Evolutionary conservation across 2,797 vertebrate species (phyloP).

Genomic region (Schizopygopsis malacanthus): DNA sequence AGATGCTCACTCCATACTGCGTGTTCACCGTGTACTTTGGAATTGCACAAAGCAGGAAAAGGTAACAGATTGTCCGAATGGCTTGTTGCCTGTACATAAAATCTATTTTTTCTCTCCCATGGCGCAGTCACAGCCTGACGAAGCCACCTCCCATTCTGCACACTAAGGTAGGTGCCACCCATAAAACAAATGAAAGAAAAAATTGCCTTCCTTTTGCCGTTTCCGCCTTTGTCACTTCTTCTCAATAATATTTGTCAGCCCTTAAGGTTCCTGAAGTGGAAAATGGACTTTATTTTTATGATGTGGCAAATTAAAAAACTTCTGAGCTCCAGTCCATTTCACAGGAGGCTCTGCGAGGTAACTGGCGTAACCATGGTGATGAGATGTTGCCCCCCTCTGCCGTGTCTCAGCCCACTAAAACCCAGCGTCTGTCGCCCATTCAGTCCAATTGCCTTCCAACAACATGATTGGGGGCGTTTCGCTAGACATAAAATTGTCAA

Average conservation of each 20-base stretch:
- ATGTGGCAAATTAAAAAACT: slow-evolving; percentile 75
- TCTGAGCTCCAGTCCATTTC: slow-evolving; percentile 67
- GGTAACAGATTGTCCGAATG: slow-evolving; percentile 45
- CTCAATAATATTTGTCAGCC: slow-evolving; percentile 60
- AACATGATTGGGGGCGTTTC: slow-evolving; percentile 15
- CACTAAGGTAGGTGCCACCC: slow-evolving; percentile 46
- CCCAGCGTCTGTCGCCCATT: slow-evolving; percentile 36
- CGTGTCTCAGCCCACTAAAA: slow-evolving; percentile 11
- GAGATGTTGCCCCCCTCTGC: slow-evolving; percentile 34
- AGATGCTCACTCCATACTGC: slow-evolving; percentile 44
- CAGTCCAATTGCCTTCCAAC: background rate
- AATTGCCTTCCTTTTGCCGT: slow-evolving; percentile 48
- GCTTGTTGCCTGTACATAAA: slow-evolving; percentile 38
- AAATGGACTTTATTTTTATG: slow-evolving; percentile 77
- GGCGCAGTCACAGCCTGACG: slow-evolving; percentile 47
- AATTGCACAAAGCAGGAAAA: slow-evolving; percentile 44
- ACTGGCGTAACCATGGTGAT: slow-evolving; percentile 52
- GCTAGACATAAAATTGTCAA: background rate
- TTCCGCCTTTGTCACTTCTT: slow-evolving; percentile 61
- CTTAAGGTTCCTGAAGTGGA: slow-evolving; percentile 70
- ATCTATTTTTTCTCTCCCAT: slow-evolving; percentile 45
- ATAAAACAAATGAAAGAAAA: slow-evolving; percentile 60
- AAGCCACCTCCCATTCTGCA: slow-evolving; percentile 35
- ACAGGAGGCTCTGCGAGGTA: slow-evolving; percentile 65
- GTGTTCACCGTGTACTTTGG: slow-evolving; percentile 43